Evolutionary conservation across 1,140 invertebrate species (phyloP), one percentile per base, ranked within the genome.

Genomic region (Euura saliciscinereae): DNA sequence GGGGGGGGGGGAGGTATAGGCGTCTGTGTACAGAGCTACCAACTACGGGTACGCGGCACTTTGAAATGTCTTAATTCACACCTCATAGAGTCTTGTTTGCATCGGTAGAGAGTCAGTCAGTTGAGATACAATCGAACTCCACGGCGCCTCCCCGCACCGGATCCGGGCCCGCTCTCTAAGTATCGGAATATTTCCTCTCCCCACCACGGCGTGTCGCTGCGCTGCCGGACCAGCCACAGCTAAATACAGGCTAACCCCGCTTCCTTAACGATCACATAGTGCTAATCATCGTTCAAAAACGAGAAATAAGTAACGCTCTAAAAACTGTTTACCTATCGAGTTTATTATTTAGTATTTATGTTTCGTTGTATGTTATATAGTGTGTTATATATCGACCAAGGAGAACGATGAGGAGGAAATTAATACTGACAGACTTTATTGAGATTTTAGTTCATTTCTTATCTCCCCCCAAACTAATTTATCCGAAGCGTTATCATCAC

Each of bases 251-350:
- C 13, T 59, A 11, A n/a, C 51, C 6, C 51, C 8, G 51, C 13
- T n/a, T 8, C 13, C 51, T 59, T n/a, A 59, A 11, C 51, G 51
- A 11, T n/a, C 51, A 59, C 8, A n/a, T 69, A 73, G 84, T 86
- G 85, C 79, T 87, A 87, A 85, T 87, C 79, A 84, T 85, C 77
- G 84, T 86, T 81, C 77, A 83, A 81, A 84, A 85, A 80, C 77
- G 71, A 84, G 84, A 85, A 82, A 82, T 78, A 78, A 79, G 78
- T 70, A 79, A 72, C 78, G 74, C 80, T 81, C 79, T 82, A 83
- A 83, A 84, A 81, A 83, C 71, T 86, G 77, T 86, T 86, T 86
- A 80, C 76, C 71, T 70, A 79, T 77, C 70, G 75, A 69, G 78
- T 86, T 86, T 85, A 28, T 28, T 28, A 28, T 28, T 28, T 28